Conservation (phyloP, 2,888 invertebrate species). For the Machimus rusticus region DNA sequence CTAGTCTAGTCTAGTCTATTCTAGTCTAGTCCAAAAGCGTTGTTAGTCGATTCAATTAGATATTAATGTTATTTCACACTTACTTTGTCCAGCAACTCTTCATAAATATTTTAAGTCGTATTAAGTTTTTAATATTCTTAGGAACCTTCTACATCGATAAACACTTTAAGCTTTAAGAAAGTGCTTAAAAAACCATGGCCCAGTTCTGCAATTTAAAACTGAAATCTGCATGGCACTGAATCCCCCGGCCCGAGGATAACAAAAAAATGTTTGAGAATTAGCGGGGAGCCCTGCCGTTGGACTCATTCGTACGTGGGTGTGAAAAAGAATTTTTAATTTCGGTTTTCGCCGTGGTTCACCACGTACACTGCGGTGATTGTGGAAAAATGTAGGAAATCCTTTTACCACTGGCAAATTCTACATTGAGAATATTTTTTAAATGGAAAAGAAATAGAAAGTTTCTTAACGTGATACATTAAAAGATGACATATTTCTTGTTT, state of each 20-base stretch:
- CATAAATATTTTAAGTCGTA: too few species aligned
- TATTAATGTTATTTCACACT: too few species aligned
- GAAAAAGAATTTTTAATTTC: neutral
- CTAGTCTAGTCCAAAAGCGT: too few species aligned
- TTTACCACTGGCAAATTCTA: neutral
- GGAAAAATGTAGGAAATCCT: neutral
- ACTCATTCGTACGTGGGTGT: neutral
- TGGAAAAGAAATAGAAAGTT: neutral
- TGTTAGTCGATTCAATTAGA: too few species aligned
- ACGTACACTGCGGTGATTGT: neutral
- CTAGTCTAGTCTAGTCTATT: too few species aligned
- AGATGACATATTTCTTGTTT: neutral
- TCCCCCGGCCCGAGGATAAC: neutral
- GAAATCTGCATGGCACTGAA: neutral
- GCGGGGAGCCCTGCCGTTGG: neutral
- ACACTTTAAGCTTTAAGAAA: neutral
- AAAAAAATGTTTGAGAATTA: neutral
- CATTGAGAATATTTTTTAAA: neutral
- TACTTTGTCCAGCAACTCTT: too few species aligned
- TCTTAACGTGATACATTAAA: neutral
- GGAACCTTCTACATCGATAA: neutral
- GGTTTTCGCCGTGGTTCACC: neutral
- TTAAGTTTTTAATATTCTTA: neutral
- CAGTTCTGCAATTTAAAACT: neutral
- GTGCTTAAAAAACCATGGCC: neutral